A percentile compares a stretch with the other conserved stretches of the same genome.
phyloP scores from a whole-genome alignment of 2,888 invertebrate species.

The Scelioninae gen. 2 region DNA sequence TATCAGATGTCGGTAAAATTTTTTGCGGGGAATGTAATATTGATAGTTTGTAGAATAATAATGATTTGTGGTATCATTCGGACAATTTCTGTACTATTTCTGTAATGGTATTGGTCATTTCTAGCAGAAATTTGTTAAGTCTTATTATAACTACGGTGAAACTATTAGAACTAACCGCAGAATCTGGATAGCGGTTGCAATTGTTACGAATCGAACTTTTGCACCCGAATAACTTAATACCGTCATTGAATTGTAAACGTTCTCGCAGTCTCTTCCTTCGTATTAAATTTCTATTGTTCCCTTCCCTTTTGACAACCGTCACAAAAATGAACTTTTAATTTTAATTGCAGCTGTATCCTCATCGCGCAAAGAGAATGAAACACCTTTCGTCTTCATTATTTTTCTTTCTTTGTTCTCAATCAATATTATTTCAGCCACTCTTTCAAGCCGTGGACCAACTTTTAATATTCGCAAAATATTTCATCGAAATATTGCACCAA shows the following conservation, averaged over 20 bases:
- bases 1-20: not conserved
- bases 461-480: too few relatives aligned
- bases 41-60: conserved; percentile 17
- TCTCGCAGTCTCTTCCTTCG: not conserved
- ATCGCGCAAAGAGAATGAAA: too few relatives aligned
- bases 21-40: conserved; percentile 1
- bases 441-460: too few relatives aligned
- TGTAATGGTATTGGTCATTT: conserved; percentile 17
- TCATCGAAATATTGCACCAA: too few relatives aligned
- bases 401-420: too few relatives aligned
- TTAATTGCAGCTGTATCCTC: too few relatives aligned
- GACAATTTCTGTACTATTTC: conserved; percentile 5
- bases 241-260: not conserved
- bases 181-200: conserved; percentile 6
- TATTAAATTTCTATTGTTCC: not conserved
- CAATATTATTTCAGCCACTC: too few relatives aligned
- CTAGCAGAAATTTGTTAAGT: conserved; percentile 20
- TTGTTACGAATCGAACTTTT: conserved; percentile 14
- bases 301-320: too few relatives aligned
- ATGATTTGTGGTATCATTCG: conserved; percentile 7
- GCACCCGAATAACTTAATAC: conserved; percentile 2
- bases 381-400: too few relatives aligned
- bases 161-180: conserved; percentile 32
- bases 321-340: too few relatives aligned
- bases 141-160: conserved; percentile 37